phyloP scores from a whole-genome alignment of 2,888 invertebrate species.

The Papilio elwesi region DNA sequence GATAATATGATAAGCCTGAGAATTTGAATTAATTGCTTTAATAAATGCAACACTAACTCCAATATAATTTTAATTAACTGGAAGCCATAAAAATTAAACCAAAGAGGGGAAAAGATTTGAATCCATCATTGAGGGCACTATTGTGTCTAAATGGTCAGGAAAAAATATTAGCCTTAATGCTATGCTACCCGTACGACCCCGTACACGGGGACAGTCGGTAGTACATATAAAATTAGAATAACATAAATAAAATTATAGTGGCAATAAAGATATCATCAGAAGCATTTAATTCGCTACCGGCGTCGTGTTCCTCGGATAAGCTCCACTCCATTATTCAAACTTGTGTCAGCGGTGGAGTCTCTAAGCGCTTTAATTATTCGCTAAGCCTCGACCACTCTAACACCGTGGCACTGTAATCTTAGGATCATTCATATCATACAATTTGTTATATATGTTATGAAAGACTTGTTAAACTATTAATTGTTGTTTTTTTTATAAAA shows the following conservation, averaged over 20 bases:
- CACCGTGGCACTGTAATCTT: constrained; percentile 20
- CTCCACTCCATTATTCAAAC: constrained; percentile 26
- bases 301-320: constrained; percentile 17
- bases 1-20: constrained; percentile 15
- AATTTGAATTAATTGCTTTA: constrained; percentile 2
- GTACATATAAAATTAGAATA: not conserved
- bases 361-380: constrained; percentile 22
- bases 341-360: constrained; percentile 18
- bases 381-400: constrained; percentile 21
- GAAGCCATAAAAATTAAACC: too few species aligned
- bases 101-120: too few species aligned
- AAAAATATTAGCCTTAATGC: too few species aligned
- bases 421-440: constrained; percentile 7
- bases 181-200: not conserved
- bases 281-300: constrained; percentile 12
- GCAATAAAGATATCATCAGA: constrained; percentile 10
- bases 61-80: not conserved
- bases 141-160: too few species aligned
- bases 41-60: not conserved
- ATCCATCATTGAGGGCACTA: too few species aligned
- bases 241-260: not conserved
- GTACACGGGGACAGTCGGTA: too few species aligned
- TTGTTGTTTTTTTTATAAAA: too few species aligned
- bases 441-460: not conserved
- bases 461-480: too few species aligned